Evolutionary conservation across 2,113 vertebrate species (phyloP).

Genomic region (Polyodon spathula): DNA sequence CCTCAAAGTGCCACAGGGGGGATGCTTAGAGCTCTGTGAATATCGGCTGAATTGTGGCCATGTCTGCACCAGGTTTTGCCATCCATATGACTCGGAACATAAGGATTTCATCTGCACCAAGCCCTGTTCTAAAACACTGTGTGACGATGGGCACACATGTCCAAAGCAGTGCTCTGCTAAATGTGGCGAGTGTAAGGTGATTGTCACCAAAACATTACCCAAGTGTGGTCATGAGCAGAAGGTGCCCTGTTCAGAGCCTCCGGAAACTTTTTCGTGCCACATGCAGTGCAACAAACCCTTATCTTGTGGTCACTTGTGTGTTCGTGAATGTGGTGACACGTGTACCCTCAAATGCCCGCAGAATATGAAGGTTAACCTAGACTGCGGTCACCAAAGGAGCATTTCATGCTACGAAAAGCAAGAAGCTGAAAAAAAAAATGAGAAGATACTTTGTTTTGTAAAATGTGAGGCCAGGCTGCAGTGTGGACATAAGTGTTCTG

Average conservation of each 20-base stretch:
- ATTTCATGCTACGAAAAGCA: slow-evolving; percentile 16
- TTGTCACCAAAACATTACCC: slow-evolving; percentile 25
- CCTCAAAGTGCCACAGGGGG: slow-evolving; percentile 22
- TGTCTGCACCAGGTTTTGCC: slow-evolving; percentile 24
- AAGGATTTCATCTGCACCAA: slow-evolving; percentile 13
- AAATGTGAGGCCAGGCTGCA: slow-evolving; percentile 17
- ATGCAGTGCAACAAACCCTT: slow-evolving; percentile 19
- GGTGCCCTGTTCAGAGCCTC: slow-evolving; percentile 20
- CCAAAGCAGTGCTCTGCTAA: slow-evolving; percentile 13
- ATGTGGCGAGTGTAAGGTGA: slow-evolving; percentile 22
- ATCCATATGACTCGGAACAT: slow-evolving; percentile 29
- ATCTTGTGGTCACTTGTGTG: slow-evolving; percentile 27
- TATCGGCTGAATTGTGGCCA: slow-evolving; percentile 30
- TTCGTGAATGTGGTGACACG: slow-evolving; percentile 13
- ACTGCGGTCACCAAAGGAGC: slow-evolving; percentile 19
- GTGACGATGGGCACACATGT: slow-evolving; percentile 25
- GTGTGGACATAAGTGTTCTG: slow-evolving; percentile 29
- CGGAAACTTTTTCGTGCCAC: slow-evolving; percentile 16
- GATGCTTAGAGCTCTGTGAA: slow-evolving; percentile 27
- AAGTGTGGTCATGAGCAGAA: slow-evolving; percentile 29
- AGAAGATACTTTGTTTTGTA: slow-evolving; percentile 10
- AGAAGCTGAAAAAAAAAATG: background rate
- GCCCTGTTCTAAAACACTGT: slow-evolving; percentile 20
- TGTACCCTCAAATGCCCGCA: slow-evolving; percentile 16
- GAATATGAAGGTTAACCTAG: slow-evolving; percentile 11